A percentile compares a stretch with the other conserved stretches of the same genome.
These are phyloP conservation scores for Blennius ocellaris DNA, from an alignment of 2,113 vertebrate species.

Conservation along the genomic window DNA sequence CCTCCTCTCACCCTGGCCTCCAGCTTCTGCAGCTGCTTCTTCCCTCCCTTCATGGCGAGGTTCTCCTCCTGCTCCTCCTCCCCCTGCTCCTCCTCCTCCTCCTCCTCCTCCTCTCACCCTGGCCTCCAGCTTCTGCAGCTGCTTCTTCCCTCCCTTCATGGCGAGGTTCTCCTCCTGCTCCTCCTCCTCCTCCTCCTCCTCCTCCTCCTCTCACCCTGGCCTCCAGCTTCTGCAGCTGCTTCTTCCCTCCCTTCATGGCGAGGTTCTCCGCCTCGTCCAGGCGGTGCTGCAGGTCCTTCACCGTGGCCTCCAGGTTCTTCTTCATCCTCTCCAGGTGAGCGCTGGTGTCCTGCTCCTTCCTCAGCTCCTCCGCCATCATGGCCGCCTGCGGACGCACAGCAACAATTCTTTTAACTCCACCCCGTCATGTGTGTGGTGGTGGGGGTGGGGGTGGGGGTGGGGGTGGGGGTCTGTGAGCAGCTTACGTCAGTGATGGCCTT, in stretches of 20 bases:
- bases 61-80: too few relatives aligned
- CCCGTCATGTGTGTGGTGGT: not conserved
- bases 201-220: too few relatives aligned
- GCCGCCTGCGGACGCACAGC: slow-evolving; percentile 72
- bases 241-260: slow-evolving; percentile 86
- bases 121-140: too few relatives aligned
- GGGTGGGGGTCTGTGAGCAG: not conserved
- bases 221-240: slow-evolving; percentile 86
- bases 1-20: too few relatives aligned
- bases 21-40: too few relatives aligned
- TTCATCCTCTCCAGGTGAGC: slow-evolving; percentile 75
- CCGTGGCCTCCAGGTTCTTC: slow-evolving; percentile 67
- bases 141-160: too few relatives aligned
- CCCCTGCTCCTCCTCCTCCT: too few relatives aligned
- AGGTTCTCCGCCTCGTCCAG: slow-evolving; percentile 84
- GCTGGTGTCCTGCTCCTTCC: slow-evolving; percentile 70
- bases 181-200: too few relatives aligned
- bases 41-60: too few relatives aligned
- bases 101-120: too few relatives aligned
- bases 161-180: too few relatives aligned
- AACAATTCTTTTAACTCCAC: not conserved
- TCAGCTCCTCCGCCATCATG: slow-evolving; percentile 82
- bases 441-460: not conserved
- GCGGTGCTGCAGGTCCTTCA: slow-evolving; percentile 70
- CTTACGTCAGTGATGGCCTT: slow-evolving; percentile 76